Evolutionary conservation across 1,140 invertebrate genomes (phyloP), one percentile per base, ranked within the genome.

Genomic region (Cydia pomonella): DNA sequence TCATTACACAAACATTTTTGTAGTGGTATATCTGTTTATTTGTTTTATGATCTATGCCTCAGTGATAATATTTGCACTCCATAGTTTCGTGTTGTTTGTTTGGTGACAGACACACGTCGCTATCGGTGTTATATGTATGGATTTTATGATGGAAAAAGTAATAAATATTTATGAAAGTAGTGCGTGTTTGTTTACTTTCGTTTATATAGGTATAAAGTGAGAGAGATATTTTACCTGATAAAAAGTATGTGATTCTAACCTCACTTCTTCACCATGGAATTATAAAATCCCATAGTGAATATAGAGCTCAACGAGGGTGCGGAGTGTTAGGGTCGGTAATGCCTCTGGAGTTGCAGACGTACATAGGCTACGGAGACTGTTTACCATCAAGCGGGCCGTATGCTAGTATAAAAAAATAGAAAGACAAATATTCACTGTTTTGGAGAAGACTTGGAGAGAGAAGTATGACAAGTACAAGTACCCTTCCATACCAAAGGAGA

Each of bases 41-140:
- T 12, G 9, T 59, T 10, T 9, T 23, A 53, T 53, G 12, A 59
- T 59, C 53, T 59, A 10, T 12, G 53, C 1, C 7, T 10, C 53
- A 59, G 53, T 59, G 53, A 59, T 12, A 59, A 59, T 59, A 59
- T 59, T 59, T 59, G 53, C 53, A 23, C 53, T 12, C 21, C 53
- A 59, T 59, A 59, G 53, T 59, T 59, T 59, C 53, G 21, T 59
- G 18, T 12, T 59, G 53, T 59, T 59, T 59, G 53, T 59, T 23
- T 59, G 21, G 53, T 59, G 53, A 59, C 53, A 59, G 18, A 23
- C 53, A 59, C 0, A 59, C 53, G 23, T 59, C 53, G 18, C 53
- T 59, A 23, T 59, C 53, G 23, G 21, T 59, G 18, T 50, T 50
- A 7, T 59, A 23, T 59, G 9, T 59, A 59, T 59, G 53, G 21